Evolutionary conservation across 2,888 invertebrate genomes (phyloP), one percentile per base, ranked within the genome.

Genomic region (Drosophila helvetica): DNA sequence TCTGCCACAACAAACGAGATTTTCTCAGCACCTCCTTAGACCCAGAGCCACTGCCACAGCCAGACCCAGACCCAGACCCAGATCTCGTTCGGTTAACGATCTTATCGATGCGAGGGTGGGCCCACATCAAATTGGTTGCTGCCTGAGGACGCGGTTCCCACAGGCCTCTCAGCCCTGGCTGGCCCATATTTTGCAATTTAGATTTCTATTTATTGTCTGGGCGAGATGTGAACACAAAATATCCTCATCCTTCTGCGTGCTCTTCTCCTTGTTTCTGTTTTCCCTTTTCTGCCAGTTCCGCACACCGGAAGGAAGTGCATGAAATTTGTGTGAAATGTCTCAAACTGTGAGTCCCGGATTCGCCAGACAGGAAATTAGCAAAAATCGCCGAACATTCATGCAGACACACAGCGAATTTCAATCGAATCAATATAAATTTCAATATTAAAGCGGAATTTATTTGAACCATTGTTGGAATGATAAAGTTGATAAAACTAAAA

Each of bases 121-220:
- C 78, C 79, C 82, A 74, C 80, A 87, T 76, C 74, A 88, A 86
- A 86, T 86, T 87, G 89, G 78, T 63, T 75, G 71, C 71, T 52
- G 62, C 80, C 80, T 67, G 43, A 52, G 51, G 22, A 59, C 50
- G 45, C 59, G 70, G 80, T 80, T 82, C 81, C 77, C 81, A 85
- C 78, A 78, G 69, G 56, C 53, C 52, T 53, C n/a, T 9, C 42
- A 38, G 0, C 38, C 27, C 10, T 12, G 15, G 33, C 33, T 73
- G 81, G 72, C 82, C 63, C 78, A 84, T 75, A 86, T 85, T 86
- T 84, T 84, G 89, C 89, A 85, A 88, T 86, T 85, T 84, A 84
- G 81, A 88, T 85, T 85, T 84, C 70, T 79, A 73, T 67, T 66
- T 74, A 71, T 72, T 74, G 74, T 85, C 67, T 75, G 81, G 17